These are phyloP conservation scores for Leptinotarsa peninsularis DNA, from an alignment of 2,888 invertebrate genomes.

Conservation along the genomic window DNA sequence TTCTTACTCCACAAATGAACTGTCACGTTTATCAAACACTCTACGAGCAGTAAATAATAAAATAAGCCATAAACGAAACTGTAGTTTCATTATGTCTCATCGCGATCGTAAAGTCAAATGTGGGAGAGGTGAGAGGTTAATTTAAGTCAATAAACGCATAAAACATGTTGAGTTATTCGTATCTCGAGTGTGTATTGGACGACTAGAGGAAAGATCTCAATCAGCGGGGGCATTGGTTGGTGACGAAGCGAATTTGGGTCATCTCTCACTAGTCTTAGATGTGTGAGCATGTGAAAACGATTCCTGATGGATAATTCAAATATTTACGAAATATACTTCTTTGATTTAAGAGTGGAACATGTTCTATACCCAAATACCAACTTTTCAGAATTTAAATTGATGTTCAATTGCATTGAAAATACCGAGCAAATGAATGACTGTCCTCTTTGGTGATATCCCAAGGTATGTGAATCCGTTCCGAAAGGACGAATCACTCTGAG, in stretches of 20 bases:
- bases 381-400: too few relatives aligned
- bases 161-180: conserved; percentile 3
- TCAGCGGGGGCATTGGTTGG: not conserved
- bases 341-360: too few relatives aligned
- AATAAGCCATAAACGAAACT: conserved; percentile 15
- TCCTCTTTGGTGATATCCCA: too few relatives aligned
- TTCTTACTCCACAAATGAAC: not conserved
- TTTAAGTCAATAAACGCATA: conserved; percentile 20
- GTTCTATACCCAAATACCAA: too few relatives aligned
- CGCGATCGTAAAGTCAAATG: conserved; percentile 15
- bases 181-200: too few relatives aligned
- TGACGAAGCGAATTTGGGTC: not conserved
- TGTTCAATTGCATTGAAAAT: too few relatives aligned
- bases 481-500: too few relatives aligned
- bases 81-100: conserved; percentile 15
- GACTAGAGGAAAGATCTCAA: not conserved
- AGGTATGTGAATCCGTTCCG: too few relatives aligned
- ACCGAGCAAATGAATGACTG: too few relatives aligned
- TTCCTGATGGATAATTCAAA: not conserved
- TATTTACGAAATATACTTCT: too few relatives aligned
- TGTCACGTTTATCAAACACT: conserved; percentile 1
- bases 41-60: conserved; percentile 17
- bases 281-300: not conserved
- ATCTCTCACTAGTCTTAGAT: not conserved
- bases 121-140: conserved; percentile 21